These are phyloP conservation scores for Argopecten irradians DNA, from an alignment of 1,140 invertebrate species.

Conservation along the genomic window DNA sequence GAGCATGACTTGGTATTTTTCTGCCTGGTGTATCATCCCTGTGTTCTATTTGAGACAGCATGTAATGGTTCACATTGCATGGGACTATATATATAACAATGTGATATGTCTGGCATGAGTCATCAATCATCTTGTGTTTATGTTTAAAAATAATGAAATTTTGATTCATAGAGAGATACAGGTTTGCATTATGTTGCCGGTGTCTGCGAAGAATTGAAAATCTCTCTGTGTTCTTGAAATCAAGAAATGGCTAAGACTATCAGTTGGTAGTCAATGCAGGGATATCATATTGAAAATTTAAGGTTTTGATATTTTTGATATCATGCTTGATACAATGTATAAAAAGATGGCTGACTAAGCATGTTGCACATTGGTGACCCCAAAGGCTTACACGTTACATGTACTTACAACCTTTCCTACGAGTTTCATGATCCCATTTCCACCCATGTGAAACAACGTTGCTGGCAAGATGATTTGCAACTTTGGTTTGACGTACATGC, in stretches of 20 bases:
- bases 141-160: not conserved
- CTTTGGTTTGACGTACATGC: not conserved
- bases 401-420: not conserved
- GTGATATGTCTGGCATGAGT: not conserved
- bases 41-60: not conserved
- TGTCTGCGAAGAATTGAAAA: not conserved
- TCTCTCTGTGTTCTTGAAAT: not conserved
- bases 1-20: too few relatives aligned
- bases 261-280: not conserved
- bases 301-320: not conserved
- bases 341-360: not conserved
- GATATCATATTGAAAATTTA: not conserved
- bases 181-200: not conserved
- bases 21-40: too few relatives aligned
- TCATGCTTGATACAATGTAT: not conserved
- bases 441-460: constrained; percentile 14
- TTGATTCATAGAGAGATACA: not conserved
- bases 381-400: not conserved
- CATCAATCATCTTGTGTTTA: not conserved
- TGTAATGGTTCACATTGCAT: not conserved
- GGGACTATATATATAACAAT: not conserved
- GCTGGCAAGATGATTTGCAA: constrained; percentile 15
- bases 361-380: not conserved
- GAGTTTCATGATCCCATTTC: not conserved
- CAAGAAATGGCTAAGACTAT: not conserved